Conservation (phyloP, 1,140 invertebrate genomes). For the Paralvinella palmiformis region DNA sequence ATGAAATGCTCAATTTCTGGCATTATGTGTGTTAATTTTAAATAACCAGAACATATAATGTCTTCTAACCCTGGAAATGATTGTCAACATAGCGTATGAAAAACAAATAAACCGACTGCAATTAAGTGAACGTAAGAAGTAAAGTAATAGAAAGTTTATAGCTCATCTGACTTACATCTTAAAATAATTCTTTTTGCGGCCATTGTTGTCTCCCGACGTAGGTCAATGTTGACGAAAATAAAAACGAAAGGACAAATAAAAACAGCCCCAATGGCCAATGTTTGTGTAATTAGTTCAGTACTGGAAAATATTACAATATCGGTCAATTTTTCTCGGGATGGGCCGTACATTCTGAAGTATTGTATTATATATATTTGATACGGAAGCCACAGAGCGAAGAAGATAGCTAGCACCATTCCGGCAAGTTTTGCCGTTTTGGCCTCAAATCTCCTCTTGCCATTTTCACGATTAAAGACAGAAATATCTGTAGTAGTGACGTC, state of each 20-base stretch:
- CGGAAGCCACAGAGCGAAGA: neutral
- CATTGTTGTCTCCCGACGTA: neutral
- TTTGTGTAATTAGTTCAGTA: neutral
- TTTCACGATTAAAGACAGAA: neutral
- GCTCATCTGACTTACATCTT: too few relatives aligned
- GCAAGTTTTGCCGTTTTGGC: neutral
- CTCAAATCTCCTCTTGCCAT: neutral
- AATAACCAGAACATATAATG: too few relatives aligned
- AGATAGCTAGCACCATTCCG: neutral
- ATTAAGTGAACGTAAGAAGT: too few relatives aligned
- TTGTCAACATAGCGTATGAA: too few relatives aligned
- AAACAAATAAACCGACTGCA: too few relatives aligned
- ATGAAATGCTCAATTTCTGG: too few relatives aligned
- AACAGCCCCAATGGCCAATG: neutral
- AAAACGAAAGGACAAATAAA: neutral
- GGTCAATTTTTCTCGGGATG: neutral
- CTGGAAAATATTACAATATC: neutral
- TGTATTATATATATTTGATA: neutral
- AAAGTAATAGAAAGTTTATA: too few relatives aligned
- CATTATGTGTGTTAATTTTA: too few relatives aligned
- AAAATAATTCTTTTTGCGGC: neutral
- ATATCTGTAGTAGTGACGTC: neutral
- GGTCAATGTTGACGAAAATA: neutral
- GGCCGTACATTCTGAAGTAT: too few relatives aligned
- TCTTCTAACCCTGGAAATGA: too few relatives aligned